These are phyloP conservation scores for Pheosia gnoma DNA, from an alignment of 2,888 invertebrate genomes.

Conservation along the genomic window DNA sequence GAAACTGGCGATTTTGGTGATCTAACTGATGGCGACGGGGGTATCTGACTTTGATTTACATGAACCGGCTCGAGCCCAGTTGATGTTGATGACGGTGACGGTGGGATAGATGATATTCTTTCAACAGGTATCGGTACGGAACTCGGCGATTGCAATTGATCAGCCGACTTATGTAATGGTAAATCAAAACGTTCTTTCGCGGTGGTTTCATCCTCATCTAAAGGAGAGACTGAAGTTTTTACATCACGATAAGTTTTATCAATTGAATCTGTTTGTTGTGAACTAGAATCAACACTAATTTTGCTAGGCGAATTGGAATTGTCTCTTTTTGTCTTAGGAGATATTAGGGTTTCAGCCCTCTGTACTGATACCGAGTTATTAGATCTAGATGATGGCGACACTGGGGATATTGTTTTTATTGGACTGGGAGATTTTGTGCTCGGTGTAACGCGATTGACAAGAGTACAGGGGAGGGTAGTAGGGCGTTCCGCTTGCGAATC, in stretches of 20 bases:
- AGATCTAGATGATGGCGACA: slow-evolving; percentile 61
- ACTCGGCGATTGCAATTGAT: slow-evolving; percentile 46
- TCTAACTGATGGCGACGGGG: slow-evolving; percentile 65
- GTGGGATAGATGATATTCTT: slow-evolving; percentile 51
- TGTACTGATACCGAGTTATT: slow-evolving; percentile 52
- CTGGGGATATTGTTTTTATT: slow-evolving; percentile 62
- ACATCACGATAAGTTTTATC: slow-evolving; percentile 54
- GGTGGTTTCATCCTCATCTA: slow-evolving; percentile 48
- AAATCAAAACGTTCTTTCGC: slow-evolving; percentile 45
- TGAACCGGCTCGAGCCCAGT: slow-evolving; percentile 46
- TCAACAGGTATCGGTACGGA: slow-evolving; percentile 51
- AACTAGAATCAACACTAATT: slow-evolving; percentile 42
- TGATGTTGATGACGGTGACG: slow-evolving; percentile 42
- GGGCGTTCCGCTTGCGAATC: slow-evolving; percentile 79
- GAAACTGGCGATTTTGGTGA: slow-evolving; percentile 59
- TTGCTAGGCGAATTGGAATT: slow-evolving; percentile 54
- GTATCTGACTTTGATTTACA: slow-evolving; percentile 58
- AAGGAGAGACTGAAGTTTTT: slow-evolving; percentile 56
- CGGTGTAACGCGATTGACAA: slow-evolving; percentile 66
- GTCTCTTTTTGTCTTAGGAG: slow-evolving; percentile 58
- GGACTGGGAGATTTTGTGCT: slow-evolving; percentile 76
- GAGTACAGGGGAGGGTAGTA: slow-evolving; percentile 68
- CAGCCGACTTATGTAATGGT: slow-evolving; percentile 37
- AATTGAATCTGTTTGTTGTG: slow-evolving; percentile 39
- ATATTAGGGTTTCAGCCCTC: slow-evolving; percentile 55